Conservation (phyloP, 2,113 vertebrate species). For the Hirundichthys speculiger region DNA sequence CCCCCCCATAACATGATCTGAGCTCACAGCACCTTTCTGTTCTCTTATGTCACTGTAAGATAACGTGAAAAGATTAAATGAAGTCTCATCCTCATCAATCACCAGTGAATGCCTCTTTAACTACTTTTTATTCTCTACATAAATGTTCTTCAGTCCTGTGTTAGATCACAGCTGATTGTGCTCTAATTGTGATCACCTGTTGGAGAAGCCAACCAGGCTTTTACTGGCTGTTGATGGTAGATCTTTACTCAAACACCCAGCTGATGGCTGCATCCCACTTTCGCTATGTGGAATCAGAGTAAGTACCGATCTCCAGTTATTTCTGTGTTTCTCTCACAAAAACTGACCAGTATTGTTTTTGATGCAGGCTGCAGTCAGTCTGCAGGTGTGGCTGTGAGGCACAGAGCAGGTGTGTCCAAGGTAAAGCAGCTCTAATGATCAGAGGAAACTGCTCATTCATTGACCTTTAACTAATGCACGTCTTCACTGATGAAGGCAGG, state of each 20-base stretch:
- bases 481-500: background rate
- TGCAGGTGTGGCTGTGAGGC: background rate
- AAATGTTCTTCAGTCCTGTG: background rate
- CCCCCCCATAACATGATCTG: too few species aligned
- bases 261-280: too few species aligned
- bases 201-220: background rate
- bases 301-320: background rate
- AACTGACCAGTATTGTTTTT: background rate
- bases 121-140: too few species aligned
- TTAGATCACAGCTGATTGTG: slow-evolving; percentile 27
- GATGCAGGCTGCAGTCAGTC: slow-evolving; percentile 10
- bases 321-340: background rate
- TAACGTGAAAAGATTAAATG: slow-evolving; percentile 74
- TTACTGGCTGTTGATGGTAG: too few species aligned
- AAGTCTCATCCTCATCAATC: slow-evolving; percentile 71
- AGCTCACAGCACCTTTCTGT: too few species aligned
- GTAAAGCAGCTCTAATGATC: slow-evolving; percentile 11
- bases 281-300: slow-evolving; percentile 35
- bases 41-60: slow-evolving; percentile 59
- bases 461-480: background rate
- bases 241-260: too few species aligned
- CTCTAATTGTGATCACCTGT: slow-evolving; percentile 46
- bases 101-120: slow-evolving; percentile 70
- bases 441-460: background rate
- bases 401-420: background rate